Conservation (phyloP, 2,888 invertebrate species). For the Nasonovia ribisnigri region DNA sequence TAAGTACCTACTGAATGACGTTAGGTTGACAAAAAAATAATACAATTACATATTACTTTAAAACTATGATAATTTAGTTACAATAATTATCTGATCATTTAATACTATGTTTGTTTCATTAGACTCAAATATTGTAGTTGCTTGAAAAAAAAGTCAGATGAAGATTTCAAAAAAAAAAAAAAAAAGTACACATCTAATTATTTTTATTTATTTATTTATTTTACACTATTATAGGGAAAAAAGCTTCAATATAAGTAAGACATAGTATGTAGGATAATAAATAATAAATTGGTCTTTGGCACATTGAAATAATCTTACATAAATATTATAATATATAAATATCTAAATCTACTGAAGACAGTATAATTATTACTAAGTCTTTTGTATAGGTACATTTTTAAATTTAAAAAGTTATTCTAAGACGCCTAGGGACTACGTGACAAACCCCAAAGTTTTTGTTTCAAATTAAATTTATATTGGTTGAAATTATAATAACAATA, state of each 20-base stretch:
- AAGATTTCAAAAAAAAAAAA: not conserved
- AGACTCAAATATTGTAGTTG: not conserved
- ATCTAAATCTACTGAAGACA: slow-evolving; percentile 47
- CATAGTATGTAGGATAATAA: slow-evolving; percentile 51
- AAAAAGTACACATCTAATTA: not conserved
- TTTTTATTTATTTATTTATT: slow-evolving; percentile 37
- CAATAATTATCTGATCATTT: not conserved
- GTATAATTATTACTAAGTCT: slow-evolving; percentile 43
- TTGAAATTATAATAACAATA: not conserved
- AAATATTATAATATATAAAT: slow-evolving; percentile 23
- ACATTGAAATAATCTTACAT: slow-evolving; percentile 51
- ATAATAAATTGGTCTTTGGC: slow-evolving; percentile 62
- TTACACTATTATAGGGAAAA: slow-evolving; percentile 48
- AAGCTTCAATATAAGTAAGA: slow-evolving; percentile 37
- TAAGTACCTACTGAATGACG: not conserved
- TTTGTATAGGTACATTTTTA: slow-evolving; percentile 35
- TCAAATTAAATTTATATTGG: not conserved
- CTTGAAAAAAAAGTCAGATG: not conserved
- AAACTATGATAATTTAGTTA: not conserved
- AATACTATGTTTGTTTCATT: not conserved
- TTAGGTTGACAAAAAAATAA: not conserved
- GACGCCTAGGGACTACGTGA: not conserved
- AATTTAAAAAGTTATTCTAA: slow-evolving; percentile 18
- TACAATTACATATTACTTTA: not conserved
- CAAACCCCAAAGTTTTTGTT: not conserved